Evolutionary conservation across 2,113 vertebrate species (phyloP), one percentile per base, ranked within the genome.

Genomic region (Fulmarus glacialis): DNA sequence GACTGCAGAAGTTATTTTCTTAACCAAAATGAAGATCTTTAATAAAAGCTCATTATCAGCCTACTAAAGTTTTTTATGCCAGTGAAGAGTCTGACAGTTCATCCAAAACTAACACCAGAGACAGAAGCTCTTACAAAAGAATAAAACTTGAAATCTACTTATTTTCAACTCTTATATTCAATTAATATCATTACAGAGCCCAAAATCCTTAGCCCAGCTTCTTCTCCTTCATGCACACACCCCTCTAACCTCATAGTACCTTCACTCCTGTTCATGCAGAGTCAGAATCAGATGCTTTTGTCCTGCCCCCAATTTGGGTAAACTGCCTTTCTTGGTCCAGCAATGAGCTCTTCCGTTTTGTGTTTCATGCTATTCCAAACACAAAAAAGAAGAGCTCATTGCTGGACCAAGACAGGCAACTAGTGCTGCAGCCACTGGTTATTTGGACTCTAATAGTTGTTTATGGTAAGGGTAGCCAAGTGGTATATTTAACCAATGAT

Each of bases 31-130:
- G 29, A 60, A 87, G 72, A 38, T 62, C 52, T 71, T 45, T 82
- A 52, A 89, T 82, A 56, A 79, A 86, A 89, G 60, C 88, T 80
- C 53, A 71, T 91, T 95, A 91, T 71, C 56, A 83, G 56, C 52
- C 72, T 62, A 60, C 62, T 80, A 9, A 42, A 55, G 15, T 27
- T 70, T 91, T 85, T 82, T 66, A n/a, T 87, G 23, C 72, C 36
- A 48, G 15, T 63, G 67, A 87, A 87, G 50, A 87, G n/a, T 82
- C 56, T 91, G 91, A 93, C 81, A 89, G 56, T 87, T 96, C 36
- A 30, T 80, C 71, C 52, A 52, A 83, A 79, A 56, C n/a, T 70
- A 85, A 45, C 45, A 64, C 59, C 12, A 42, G 47, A 82, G 50
- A 45, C 52, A 56, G 71, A 83, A 83, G 30, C 9, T 56, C 53